Percentiles rank a stretch among this genome's conserved stretches.
phyloP scores from a whole-genome alignment of 2,113 vertebrate species.

The Poeciliopsis occidentalis region DNA sequence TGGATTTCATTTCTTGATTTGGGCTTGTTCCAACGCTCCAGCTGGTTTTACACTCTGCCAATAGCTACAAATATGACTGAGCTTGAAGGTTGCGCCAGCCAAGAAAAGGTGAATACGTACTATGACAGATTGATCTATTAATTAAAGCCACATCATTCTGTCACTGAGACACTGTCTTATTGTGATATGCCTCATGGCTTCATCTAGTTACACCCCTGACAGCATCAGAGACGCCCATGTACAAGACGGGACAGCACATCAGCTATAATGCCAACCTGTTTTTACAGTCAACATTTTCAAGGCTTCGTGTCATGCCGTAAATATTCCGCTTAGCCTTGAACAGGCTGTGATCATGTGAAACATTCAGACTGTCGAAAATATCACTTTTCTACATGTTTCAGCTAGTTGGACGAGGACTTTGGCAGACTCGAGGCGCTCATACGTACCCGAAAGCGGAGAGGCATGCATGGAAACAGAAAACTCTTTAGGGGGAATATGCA shows the following conservation, averaged over 20 bases:
- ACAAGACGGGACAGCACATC: background rate
- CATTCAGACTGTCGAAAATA: background rate
- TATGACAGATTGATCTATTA: background rate
- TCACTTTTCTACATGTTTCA: slow-evolving; percentile 6
- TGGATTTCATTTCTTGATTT: background rate
- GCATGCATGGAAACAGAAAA: background rate
- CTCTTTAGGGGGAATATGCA: background rate
- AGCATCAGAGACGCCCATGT: background rate
- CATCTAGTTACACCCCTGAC: background rate
- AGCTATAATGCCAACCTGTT: background rate
- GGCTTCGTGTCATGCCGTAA: background rate
- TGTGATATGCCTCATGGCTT: background rate
- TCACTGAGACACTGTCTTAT: background rate
- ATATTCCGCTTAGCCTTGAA: background rate
- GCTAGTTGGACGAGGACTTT: background rate
- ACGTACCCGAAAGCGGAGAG: background rate
- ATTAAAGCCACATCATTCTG: background rate
- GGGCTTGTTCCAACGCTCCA: background rate
- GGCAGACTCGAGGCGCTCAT: background rate
- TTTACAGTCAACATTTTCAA: background rate
- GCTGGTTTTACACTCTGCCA: background rate
- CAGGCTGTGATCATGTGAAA: slow-evolving; percentile 2
- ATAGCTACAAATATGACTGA: background rate
- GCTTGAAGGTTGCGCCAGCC: background rate
- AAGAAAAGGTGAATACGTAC: background rate